Base-by-base conservation (phyloP, 2,113 vertebrate species). In the Turnix velox region DNA sequence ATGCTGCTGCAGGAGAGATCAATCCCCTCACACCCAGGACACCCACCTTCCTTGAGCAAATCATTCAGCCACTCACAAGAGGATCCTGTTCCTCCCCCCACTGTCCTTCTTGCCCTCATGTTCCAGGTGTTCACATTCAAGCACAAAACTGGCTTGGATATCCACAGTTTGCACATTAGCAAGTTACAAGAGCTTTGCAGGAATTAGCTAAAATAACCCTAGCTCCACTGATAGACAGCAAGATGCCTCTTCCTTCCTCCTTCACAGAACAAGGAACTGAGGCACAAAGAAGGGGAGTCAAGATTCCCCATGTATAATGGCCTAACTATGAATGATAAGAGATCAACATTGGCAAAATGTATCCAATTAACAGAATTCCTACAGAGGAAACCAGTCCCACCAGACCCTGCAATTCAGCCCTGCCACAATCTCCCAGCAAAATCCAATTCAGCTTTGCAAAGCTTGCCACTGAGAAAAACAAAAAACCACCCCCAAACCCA, bases 291-390 rank as follows among this genome's bases (percentile, higher is more conserved):
- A 30, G 30, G 6, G 42, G 3, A 69, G 58, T 71, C n/a, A 45
- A 17, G 51, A 71, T 31, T 63, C 42, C 45, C 33, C 3, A 1
- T 5, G 16, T 40, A 20, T 8, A 74, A 78, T 0, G 0, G 23
- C 30, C 40, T 59, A 46, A 90, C 49, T 10, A 1, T 5, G 37
- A 5, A 72, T 55, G 33, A 22, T 3, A 46, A 57, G 18, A 77
- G 8, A 84, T 10, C 40, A 57, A 20, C 15, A 58, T 12, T 7
- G 33, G 4, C 11, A 43, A 83, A 79, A 83, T 12, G 7, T 27
- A 87, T 3, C n/a, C 20, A 69, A 74, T 86, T 0, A 93, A 30
- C 62, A 88, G 2, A 86, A 85, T 3, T 12, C 46, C 18, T 58
- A 63, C 14, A 71, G 68, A 86, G 30, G 27, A 24, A 92, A 65